Evolutionary conservation across 35 echinoderm and acorn worm genomes (phyloP).

Genomic region (Ophiothrix spiculata): DNA sequence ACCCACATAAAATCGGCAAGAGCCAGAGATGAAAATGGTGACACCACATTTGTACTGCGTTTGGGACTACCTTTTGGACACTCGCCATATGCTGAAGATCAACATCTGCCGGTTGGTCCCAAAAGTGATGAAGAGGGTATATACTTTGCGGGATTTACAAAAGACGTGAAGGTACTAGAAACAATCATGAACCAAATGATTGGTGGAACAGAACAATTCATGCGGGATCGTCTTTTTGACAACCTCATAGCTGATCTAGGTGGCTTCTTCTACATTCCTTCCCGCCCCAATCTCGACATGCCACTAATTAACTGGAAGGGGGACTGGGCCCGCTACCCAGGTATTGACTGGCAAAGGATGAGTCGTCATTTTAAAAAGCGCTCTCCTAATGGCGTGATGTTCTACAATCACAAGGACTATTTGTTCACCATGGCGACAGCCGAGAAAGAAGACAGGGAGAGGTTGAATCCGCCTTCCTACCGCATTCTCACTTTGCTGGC

Average conservation of each 20-base stretch:
- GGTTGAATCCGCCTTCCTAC: slow-evolving; percentile 4
- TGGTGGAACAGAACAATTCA: slow-evolving; percentile 1
- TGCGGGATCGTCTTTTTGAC: background rate
- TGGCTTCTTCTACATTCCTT: slow-evolving; percentile 12
- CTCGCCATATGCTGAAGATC: background rate
- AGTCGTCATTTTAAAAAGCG: slow-evolving; percentile 2
- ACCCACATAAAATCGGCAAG: slow-evolving; percentile 7
- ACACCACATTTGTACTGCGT: slow-evolving; percentile 2
- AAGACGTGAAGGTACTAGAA: slow-evolving; percentile 1
- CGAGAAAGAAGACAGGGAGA: slow-evolving; percentile 1
- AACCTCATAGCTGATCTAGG: background rate
- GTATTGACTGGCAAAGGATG: slow-evolving; percentile 8
- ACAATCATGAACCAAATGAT: slow-evolving; percentile 9
- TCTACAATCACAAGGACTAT: slow-evolving; percentile 10
- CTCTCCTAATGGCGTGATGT: slow-evolving; percentile 8
- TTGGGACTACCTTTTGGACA: background rate
- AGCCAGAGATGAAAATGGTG: slow-evolving; percentile 4
- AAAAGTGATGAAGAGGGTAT: slow-evolving; percentile 1
- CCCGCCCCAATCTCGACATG: background rate
- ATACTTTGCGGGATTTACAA: slow-evolving; percentile 10
- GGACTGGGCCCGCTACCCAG: background rate
- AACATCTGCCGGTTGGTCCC: background rate
- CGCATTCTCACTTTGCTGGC: slow-evolving; percentile 6
- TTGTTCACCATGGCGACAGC: slow-evolving; percentile 10
- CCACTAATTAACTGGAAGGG: background rate